Percentiles rank a stretch among this genome's conserved stretches.
phyloP scores from a whole-genome alignment of 2,113 vertebrate species.

The Butorides virescens region DNA sequence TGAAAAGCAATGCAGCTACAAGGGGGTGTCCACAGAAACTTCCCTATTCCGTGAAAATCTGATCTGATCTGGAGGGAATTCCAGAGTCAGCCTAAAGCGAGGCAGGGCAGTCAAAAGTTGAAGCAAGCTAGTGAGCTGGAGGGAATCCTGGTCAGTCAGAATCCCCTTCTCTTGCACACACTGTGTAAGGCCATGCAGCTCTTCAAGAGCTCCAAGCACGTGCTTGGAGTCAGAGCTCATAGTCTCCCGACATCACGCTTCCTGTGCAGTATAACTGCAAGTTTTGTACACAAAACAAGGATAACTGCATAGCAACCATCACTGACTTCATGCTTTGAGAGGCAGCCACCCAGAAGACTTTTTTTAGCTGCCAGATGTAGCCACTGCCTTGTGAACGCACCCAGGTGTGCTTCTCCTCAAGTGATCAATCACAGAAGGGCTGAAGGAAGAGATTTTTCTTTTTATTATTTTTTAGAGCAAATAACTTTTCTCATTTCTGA shows the following conservation, averaged over 20 bases:
- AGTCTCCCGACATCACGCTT: neutral
- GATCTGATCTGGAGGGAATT: neutral
- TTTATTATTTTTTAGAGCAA: neutral
- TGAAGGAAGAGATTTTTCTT: neutral
- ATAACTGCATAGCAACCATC: neutral
- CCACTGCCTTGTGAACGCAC: neutral
- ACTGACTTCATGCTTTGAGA: neutral
- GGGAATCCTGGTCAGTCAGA: neutral
- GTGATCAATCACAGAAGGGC: neutral
- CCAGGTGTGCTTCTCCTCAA: neutral
- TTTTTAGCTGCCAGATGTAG: neutral
- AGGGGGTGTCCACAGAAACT: neutral
- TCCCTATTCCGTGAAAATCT: neutral
- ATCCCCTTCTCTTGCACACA: neutral
- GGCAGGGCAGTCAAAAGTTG: neutral
- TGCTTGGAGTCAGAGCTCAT: neutral
- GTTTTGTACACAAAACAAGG: neutral
- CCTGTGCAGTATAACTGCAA: neutral
- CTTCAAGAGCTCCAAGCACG: neutral
- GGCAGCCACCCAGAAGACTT: neutral
- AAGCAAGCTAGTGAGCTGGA: neutral
- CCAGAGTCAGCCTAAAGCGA: neutral
- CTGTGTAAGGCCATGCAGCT: neutral
- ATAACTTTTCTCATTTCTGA: neutral
- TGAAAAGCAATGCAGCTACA: neutral